Evolutionary conservation across 2,888 invertebrate genomes (phyloP).

Genomic region (Apomyelois bistriatella): DNA sequence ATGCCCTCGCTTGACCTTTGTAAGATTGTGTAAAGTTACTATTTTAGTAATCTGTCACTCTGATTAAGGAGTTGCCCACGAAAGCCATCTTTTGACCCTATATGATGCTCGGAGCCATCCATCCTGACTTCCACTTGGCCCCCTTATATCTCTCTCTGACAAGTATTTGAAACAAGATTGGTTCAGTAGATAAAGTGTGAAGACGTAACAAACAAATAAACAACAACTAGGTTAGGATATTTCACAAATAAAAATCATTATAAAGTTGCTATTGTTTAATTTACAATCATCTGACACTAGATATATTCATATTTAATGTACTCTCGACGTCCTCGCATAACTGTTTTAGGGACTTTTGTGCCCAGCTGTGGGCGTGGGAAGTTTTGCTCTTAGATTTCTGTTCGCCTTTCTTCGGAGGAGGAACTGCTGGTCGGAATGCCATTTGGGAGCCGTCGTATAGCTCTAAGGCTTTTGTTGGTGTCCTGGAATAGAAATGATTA

Average conservation of each 20-base stretch:
- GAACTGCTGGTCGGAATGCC: conserved; percentile 86
- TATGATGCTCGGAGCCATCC: too few species aligned
- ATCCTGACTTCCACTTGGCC: too few species aligned
- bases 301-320: conserved; percentile 33
- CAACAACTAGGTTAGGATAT: too few species aligned
- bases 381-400: conserved; percentile 35
- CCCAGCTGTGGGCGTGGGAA: conserved; percentile 53
- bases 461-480: conserved; percentile 81
- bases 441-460: conserved; percentile 85
- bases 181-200: too few species aligned
- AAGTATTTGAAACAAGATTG: too few species aligned
- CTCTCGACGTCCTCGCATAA: conserved; percentile 60
- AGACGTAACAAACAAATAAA: too few species aligned
- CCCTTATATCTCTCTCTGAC: too few species aligned
- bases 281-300: conserved; percentile 19
- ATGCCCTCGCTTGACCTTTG: too few species aligned
- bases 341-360: conserved; percentile 58
- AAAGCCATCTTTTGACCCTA: too few species aligned
- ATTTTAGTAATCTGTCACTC: too few species aligned
- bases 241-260: conserved; percentile 14
- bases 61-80: too few species aligned
- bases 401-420: conserved; percentile 77
- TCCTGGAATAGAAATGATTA: conserved; percentile 57
- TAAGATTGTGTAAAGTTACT: too few species aligned
- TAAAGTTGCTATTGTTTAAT: conserved; percentile 14